phyloP scores from a whole-genome alignment of 2,797 vertebrate genomes.

The Fistularia commersonii region DNA sequence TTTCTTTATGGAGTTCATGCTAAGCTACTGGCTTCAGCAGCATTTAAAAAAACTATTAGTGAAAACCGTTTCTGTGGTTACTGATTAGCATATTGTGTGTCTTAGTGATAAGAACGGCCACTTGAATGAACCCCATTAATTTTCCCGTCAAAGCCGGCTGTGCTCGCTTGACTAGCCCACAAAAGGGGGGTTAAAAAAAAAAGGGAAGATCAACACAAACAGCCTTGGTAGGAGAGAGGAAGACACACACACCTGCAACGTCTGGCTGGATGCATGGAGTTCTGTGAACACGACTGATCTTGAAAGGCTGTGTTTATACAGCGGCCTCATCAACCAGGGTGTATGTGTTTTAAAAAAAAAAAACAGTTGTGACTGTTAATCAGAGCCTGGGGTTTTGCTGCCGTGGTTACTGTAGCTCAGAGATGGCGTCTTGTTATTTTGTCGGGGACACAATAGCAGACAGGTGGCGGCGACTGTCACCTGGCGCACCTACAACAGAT shows the following conservation, averaged over 20 bases:
- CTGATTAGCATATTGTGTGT: no score
- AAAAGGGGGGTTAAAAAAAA: no score
- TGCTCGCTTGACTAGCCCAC: background rate
- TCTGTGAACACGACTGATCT: no score
- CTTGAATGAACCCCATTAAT: background rate
- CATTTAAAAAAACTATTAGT: no score
- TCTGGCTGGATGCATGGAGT: background rate
- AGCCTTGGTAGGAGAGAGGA: background rate
- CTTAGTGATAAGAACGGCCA: no score
- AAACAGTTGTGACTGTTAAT: constrained; percentile 32
- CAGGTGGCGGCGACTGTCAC: constrained; percentile 60
- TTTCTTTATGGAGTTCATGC: no score
- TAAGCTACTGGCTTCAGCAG: no score
- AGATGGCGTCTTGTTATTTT: constrained; percentile 52
- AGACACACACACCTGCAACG: constrained; percentile 21
- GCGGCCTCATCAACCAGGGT: constrained; percentile 5
- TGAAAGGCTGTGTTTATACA: background rate
- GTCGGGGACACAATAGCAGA: constrained; percentile 46
- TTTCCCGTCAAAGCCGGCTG: background rate
- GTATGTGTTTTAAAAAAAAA: constrained; percentile 15
- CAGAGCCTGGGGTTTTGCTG: constrained; percentile 42
- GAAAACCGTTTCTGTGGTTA: no score
- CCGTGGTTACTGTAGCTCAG: constrained; percentile 8
- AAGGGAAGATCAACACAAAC: constrained; percentile 13
- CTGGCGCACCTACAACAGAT: constrained; percentile 60